Percentiles rank a stretch among this genome's conserved stretches.
Conservation (phyloP, 2,888 invertebrate species). For the Myathropa florea region DNA sequence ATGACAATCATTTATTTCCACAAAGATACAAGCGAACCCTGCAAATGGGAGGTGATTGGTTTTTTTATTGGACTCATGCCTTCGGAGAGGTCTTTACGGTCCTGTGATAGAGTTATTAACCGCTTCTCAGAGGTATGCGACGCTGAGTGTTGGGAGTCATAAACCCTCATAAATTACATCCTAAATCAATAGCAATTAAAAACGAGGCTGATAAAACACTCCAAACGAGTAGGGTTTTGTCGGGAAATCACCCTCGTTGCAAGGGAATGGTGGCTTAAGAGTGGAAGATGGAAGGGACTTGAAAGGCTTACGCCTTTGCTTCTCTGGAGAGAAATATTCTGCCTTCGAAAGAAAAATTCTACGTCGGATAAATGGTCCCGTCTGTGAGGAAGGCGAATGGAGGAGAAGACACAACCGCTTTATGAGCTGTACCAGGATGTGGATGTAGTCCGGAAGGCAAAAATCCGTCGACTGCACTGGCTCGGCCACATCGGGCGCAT, state of each 20-base stretch:
- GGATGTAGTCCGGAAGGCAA: too few relatives aligned
- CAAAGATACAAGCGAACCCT: neutral
- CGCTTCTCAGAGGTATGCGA: neutral
- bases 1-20: neutral
- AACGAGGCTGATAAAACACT: neutral
- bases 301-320: too few relatives aligned
- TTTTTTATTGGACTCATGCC: conserved; percentile 42
- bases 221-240: neutral
- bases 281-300: too few relatives aligned
- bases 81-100: neutral
- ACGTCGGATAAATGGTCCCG: too few relatives aligned
- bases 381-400: too few relatives aligned
- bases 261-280: too few relatives aligned
- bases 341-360: too few relatives aligned
- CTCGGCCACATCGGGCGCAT: too few relatives aligned
- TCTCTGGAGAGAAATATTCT: too few relatives aligned
- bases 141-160: neutral
- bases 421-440: too few relatives aligned
- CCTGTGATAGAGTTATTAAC: neutral
- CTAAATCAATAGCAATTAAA: neutral
- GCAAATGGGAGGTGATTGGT: neutral
- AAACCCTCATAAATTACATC: neutral
- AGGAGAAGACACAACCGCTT: too few relatives aligned
- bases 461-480: too few relatives aligned
- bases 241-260: neutral